These are phyloP conservation scores for Camptogramma bilineatum DNA, from an alignment of 2,888 invertebrate species.

Conservation along the genomic window DNA sequence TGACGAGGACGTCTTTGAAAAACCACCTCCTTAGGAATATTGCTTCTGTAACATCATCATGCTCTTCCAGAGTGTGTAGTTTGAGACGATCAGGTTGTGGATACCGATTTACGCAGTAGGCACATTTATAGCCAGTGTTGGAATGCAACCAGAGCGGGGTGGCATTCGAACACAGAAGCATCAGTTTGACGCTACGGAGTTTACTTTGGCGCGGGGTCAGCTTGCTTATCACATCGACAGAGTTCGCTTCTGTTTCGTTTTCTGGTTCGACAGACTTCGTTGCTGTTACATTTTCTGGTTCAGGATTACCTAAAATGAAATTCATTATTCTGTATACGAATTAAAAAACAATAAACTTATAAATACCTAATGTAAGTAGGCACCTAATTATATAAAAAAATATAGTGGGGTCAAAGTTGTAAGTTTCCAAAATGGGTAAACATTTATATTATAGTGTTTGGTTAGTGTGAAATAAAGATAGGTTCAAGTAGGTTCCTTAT, in stretches of 20 bases:
- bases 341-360: too few relatives aligned
- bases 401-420: too few relatives aligned
- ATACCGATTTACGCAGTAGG: slow-evolving; percentile 56
- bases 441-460: too few relatives aligned
- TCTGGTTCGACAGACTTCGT: too few relatives aligned
- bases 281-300: too few relatives aligned
- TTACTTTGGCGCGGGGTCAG: slow-evolving; percentile 26
- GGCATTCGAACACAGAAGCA: slow-evolving; percentile 58
- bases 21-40: slow-evolving; percentile 14
- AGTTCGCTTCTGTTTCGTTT: background rate
- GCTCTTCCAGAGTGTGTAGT: slow-evolving; percentile 49
- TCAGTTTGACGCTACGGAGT: slow-evolving; percentile 46
- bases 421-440: too few relatives aligned
- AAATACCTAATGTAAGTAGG: too few relatives aligned
- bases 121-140: slow-evolving; percentile 57
- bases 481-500: too few relatives aligned
- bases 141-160: slow-evolving; percentile 57
- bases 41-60: slow-evolving; percentile 26
- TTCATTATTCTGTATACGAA: too few relatives aligned
- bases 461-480: too few relatives aligned
- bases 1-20: slow-evolving; percentile 30
- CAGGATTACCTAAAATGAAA: too few relatives aligned
- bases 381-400: too few relatives aligned
- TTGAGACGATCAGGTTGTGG: slow-evolving; percentile 56
- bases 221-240: background rate